phyloP scores from a whole-genome alignment of 2,797 vertebrate genomes.

The Pogoniulus pusillus region DNA sequence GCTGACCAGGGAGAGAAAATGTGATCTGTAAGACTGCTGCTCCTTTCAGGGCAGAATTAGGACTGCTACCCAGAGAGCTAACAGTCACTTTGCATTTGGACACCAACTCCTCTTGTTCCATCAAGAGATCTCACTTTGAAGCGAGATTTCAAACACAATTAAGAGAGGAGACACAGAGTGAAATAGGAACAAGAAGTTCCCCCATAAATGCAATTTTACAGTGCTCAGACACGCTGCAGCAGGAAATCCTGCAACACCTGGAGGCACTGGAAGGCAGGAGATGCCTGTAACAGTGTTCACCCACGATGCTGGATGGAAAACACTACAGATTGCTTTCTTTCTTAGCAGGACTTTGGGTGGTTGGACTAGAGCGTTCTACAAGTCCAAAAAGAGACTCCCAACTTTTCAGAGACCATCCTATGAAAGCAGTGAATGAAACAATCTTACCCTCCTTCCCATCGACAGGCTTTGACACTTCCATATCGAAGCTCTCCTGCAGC shows the following conservation, averaged over 20 bases:
- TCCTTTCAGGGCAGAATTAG: not conserved
- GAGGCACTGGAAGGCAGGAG: not conserved
- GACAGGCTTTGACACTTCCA: constrained; percentile 88
- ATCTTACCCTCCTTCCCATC: constrained; percentile 96
- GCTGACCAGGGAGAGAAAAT: not conserved
- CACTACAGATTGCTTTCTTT: not conserved
- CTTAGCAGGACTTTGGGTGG: not conserved
- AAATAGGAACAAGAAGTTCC: not conserved
- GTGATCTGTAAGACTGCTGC: not conserved
- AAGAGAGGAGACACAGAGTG: not conserved
- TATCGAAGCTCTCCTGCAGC: constrained; percentile 90
- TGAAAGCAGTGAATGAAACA: not conserved
- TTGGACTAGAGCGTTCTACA: too few species aligned
- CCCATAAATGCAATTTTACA: not conserved
- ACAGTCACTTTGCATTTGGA: not conserved
- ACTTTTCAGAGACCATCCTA: not conserved
- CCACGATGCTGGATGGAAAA: not conserved
- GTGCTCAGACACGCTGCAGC: not conserved
- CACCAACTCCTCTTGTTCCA: not conserved
- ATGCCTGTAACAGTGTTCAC: not conserved
- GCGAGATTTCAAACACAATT: not conserved
- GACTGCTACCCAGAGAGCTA: not conserved
- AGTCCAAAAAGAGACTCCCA: not conserved
- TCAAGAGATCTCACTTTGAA: not conserved
- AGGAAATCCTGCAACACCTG: not conserved